Evolutionary conservation across 30 jellyfish, hydroid and myxozoan genomes (phyloP).

Genomic region (Nemopilema nomurai): DNA sequence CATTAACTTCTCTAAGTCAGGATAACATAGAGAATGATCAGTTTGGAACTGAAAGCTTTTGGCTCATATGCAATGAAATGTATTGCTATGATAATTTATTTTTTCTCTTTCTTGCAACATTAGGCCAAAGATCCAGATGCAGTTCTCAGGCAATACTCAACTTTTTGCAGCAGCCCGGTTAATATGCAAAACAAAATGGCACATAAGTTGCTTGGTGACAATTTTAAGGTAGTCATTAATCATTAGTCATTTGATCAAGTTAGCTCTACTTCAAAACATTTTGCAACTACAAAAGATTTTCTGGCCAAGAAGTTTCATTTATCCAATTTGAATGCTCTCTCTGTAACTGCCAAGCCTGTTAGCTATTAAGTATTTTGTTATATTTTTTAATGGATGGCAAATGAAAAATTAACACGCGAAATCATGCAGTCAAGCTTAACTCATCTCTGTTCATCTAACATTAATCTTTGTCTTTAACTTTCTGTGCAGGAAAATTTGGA

Average conservation of each 20-base stretch:
- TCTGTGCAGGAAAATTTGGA: constrained; percentile 61
- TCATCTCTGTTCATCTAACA: background rate
- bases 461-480: no score
- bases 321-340: no score
- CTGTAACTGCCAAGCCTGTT: no score
- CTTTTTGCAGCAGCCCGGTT: constrained; percentile 61
- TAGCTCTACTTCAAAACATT: no score
- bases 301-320: no score
- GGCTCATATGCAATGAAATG: background rate
- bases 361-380: no score
- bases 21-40: no score
- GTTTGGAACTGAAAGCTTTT: no score
- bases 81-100: background rate
- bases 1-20: no score
- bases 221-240: constrained; percentile 53
- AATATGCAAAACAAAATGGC: constrained; percentile 62
- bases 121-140: constrained; percentile 67
- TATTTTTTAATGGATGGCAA: background rate
- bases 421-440: background rate
- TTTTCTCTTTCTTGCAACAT: background rate
- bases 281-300: no score
- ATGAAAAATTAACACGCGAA: background rate
- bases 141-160: constrained; percentile 23
- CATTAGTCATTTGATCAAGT: background rate
- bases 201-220: constrained; percentile 85